A percentile compares a stretch with the other conserved stretches of the same genome.
Conservation (phyloP, 2,888 invertebrate genomes). For the Acrocera orbiculus region DNA sequence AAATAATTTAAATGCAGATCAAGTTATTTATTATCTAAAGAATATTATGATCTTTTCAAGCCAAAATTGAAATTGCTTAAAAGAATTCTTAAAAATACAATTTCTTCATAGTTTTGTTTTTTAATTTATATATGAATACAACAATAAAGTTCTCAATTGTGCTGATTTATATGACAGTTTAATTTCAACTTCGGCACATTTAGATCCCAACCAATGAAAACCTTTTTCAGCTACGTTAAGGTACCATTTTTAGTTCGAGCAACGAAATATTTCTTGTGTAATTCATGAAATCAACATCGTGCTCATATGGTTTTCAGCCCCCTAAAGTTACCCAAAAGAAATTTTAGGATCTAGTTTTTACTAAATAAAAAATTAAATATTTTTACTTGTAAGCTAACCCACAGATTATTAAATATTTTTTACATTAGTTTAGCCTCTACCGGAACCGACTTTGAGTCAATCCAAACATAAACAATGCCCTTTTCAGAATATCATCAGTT, state of each 20-base stretch:
- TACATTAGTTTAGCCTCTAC: conserved; percentile 75
- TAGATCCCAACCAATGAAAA: conserved; percentile 88
- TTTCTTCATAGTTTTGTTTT: too few species aligned
- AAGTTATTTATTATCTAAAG: too few species aligned
- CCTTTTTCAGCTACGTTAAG: conserved; percentile 99
- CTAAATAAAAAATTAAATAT: too few species aligned
- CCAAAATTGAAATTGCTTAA: too few species aligned
- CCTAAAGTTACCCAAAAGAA: conserved; percentile 97
- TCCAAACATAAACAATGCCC: conserved; percentile 92
- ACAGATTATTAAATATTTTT: conserved; percentile 75
- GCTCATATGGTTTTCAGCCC: conserved; percentile 77
- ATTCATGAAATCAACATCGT: conserved; percentile 78
- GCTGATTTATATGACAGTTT: conserved; percentile 97
- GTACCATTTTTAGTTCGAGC: conserved; percentile 98
- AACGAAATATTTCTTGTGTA: conserved; percentile 84
- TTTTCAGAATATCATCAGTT: conserved; percentile 56
- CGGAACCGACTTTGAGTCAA: conserved; percentile 66
- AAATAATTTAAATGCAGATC: too few species aligned
- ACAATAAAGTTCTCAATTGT: too few species aligned
- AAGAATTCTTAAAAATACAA: too few species aligned
- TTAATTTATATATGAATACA: too few species aligned
- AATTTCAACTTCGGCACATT: conserved; percentile 96
- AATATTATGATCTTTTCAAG: too few species aligned
- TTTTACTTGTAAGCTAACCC: conserved; percentile 57
- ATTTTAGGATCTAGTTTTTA: too few species aligned